These are phyloP conservation scores for Suricata suricatta DNA, from an alignment of 2,113 vertebrate species.

Conservation along the genomic window DNA sequence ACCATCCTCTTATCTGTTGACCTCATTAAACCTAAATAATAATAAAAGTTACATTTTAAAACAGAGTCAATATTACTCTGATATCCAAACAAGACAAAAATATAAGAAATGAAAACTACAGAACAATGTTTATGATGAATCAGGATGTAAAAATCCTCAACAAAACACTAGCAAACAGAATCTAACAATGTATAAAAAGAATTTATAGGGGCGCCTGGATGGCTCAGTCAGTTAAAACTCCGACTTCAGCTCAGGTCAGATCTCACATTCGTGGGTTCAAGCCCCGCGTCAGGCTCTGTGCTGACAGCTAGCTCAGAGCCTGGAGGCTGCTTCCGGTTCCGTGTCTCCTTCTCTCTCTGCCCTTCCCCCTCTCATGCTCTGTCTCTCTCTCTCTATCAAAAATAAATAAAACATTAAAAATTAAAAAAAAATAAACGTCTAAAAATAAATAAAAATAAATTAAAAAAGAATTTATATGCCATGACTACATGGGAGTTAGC, in stretches of 20 bases:
- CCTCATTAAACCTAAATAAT: background rate
- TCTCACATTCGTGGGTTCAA: no score
- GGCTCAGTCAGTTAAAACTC: no score
- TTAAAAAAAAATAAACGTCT: no score
- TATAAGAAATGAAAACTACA: background rate
- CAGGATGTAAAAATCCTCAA: background rate
- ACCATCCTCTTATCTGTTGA: background rate
- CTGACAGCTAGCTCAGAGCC: no score
- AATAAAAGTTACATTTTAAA: constrained; percentile 26
- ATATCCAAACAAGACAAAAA: background rate
- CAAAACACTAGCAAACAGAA: background rate
- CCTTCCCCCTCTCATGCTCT: no score
- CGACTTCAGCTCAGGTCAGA: no score
- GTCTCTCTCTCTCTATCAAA: no score
- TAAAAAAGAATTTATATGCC: background rate
- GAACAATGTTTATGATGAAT: background rate
- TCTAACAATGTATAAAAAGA: background rate
- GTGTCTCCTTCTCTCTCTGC: no score
- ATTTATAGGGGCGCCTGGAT: background rate
- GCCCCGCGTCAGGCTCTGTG: no score
- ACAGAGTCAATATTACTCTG: background rate
- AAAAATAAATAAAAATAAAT: no score
- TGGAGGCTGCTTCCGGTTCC: no score
- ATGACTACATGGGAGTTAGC: background rate
- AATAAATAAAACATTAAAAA: no score